Base-by-base conservation (phyloP, 2,113 vertebrate species). In the Malurus alboscapulatus region DNA sequence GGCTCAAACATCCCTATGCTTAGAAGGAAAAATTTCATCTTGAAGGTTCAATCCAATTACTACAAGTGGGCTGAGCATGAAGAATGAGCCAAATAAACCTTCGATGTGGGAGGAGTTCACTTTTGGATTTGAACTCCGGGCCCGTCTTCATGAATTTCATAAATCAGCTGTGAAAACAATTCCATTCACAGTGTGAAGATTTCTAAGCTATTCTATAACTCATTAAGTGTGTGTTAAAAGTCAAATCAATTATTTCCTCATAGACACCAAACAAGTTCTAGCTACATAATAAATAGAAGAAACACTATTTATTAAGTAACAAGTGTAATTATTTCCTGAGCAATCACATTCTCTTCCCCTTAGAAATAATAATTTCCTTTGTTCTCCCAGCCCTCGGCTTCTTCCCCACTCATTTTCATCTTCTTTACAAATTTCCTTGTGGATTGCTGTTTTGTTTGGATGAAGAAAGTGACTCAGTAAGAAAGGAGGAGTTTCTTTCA, bases 241-340 rank as follows among this genome's bases (percentile, higher is more conserved):
- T 87, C 94, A 94, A 91, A 96, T 96, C 91, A 94, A 88, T 94
- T 95, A 93, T 63, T 95, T 95, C 68, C 48, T 94, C 72, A 45
- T 36, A 87, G 91, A 86, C 72, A 88, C 67, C 79, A 86, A 96
- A 92, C 58, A 93, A 83, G 84, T 65, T 86, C 55, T 85, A 86
- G 59, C 76, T 57, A 62, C 67, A 90, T 69, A 92, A 95, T 69
- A 93, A 92, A 92, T 47, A 88, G 89, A 92, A 71, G 72, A 91
- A 95, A 86, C 38, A 55, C 72, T 80, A 92, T 85, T 94, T 96
- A 93, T 94, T 94, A 94, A 90, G 76, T 87, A 95, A 77, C 54
- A 59, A 79, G 78, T 90, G 78, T 73, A 92, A 96, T 94, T 93
- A 94, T 92, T 96, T 96, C 79, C 87, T 69, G 67, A 95, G 85